These are phyloP conservation scores for Euphydryas editha DNA, from an alignment of 2,888 invertebrate species.

Conservation along the genomic window DNA sequence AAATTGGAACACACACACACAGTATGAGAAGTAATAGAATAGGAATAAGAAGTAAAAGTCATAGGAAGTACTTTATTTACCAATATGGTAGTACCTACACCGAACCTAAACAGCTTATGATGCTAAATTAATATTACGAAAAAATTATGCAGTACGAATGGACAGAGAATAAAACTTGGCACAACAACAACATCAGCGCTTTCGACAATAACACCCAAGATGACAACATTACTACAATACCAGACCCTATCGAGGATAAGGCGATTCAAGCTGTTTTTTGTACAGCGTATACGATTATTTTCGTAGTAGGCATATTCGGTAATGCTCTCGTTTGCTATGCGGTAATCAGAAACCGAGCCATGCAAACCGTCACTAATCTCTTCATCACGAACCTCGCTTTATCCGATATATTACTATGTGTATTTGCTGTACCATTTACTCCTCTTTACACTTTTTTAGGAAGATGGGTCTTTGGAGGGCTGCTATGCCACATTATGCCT, in stretches of 20 bases:
- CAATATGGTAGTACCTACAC: constrained; percentile 61
- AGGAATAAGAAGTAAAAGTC: constrained; percentile 39
- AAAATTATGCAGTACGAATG: constrained; percentile 75
- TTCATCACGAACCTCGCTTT: constrained; percentile 96
- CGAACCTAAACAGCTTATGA: constrained; percentile 69
- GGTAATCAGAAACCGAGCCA: constrained; percentile 91
- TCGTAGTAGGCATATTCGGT: constrained; percentile 91
- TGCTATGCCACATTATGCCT: constrained; percentile 93
- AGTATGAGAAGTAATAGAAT: constrained; percentile 39
- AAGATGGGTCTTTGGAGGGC: constrained; percentile 93
- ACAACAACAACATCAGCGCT: constrained; percentile 55
- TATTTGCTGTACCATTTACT: constrained; percentile 94
- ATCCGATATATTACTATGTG: constrained; percentile 93
- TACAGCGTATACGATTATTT: constrained; percentile 90
- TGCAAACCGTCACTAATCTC: constrained; percentile 96
- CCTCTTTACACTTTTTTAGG: constrained; percentile 93
- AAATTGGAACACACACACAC: constrained; percentile 20
- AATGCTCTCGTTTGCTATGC: constrained; percentile 94
- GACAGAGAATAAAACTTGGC: constrained; percentile 55
- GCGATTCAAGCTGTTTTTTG: constrained; percentile 89
- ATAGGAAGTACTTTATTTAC: constrained; percentile 43
- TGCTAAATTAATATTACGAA: constrained; percentile 63
- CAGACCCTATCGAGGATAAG: constrained; percentile 85
- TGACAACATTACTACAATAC: constrained; percentile 50
- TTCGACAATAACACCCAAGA: constrained; percentile 52